A percentile compares a stretch with the other conserved stretches of the same genome.
Evolutionary conservation across 2,888 invertebrate species (phyloP).

Genomic region (Oscheius sp.): DNA sequence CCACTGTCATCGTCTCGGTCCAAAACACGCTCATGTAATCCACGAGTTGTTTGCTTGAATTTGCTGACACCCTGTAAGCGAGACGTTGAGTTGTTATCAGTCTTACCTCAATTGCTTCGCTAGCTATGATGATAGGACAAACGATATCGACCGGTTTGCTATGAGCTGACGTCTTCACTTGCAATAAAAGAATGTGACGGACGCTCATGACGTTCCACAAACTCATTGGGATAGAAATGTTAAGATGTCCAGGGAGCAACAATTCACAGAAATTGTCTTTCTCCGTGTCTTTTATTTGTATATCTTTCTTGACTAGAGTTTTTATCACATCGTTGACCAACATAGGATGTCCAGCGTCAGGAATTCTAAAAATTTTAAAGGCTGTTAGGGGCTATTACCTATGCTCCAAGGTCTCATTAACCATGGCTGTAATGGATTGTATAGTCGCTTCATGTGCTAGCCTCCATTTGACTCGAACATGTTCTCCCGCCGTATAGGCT

Average conservation of each 20-base stretch:
- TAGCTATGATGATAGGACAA: constrained; percentile 50
- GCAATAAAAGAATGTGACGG: constrained; percentile 40
- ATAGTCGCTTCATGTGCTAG: constrained; percentile 39
- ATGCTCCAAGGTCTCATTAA: constrained; percentile 34
- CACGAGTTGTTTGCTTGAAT: not conserved
- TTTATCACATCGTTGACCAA: constrained; percentile 29
- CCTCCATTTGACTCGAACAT: constrained; percentile 48
- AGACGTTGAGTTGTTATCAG: not conserved
- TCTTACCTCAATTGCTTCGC: constrained; percentile 42
- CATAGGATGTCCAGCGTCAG: constrained; percentile 50
- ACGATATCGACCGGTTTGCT: constrained; percentile 40
- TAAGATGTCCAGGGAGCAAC: constrained; percentile 39
- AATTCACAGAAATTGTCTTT: constrained; percentile 20
- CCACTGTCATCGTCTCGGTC: constrained; percentile 57
- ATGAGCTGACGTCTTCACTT: constrained; percentile 43
- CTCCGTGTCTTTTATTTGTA: constrained; percentile 21
- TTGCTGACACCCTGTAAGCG: constrained; percentile 12
- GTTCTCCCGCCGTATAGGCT: constrained; percentile 48
- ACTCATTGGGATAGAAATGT: constrained; percentile 49
- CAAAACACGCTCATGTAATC: constrained; percentile 37
- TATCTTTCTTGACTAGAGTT: constrained; percentile 33
- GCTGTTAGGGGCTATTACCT: constrained; percentile 16
- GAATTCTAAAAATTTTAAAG: constrained; percentile 35
- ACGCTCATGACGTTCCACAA: constrained; percentile 53
- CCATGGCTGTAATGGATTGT: constrained; percentile 35